These are phyloP conservation scores for Petrocephalus microphthalmus DNA, from an alignment of 2,113 vertebrate species.

Conservation along the genomic window DNA sequence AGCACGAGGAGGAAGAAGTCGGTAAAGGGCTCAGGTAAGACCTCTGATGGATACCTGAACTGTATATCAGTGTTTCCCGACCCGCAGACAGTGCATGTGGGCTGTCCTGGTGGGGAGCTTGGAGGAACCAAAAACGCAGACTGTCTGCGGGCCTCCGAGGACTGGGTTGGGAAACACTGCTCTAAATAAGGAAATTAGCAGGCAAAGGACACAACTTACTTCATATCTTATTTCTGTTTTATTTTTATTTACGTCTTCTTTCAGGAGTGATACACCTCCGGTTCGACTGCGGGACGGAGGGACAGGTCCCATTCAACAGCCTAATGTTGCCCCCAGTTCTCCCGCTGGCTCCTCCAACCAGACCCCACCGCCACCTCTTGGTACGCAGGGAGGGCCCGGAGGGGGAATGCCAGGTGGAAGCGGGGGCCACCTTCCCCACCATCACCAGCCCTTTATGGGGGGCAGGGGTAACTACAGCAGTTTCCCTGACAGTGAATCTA, in stretches of 20 bases:
- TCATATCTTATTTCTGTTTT: background rate
- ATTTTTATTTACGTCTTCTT: constrained; percentile 7
- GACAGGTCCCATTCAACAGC: constrained; percentile 56
- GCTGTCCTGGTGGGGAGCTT: background rate
- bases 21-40: constrained; percentile 70
- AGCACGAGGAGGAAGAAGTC: constrained; percentile 68
- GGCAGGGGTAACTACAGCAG: constrained; percentile 62
- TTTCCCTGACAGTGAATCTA: constrained; percentile 70
- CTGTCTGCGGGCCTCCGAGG: background rate
- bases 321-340: constrained; percentile 36
- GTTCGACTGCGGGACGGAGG: constrained; percentile 61
- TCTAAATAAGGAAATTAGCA: background rate
- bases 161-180: background rate
- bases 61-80: background rate
- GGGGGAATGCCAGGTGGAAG: constrained; percentile 38
- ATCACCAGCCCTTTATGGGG: constrained; percentile 64
- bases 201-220: background rate
- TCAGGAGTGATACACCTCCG: constrained; percentile 79
- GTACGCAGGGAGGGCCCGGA: constrained; percentile 45
- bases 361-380: constrained; percentile 57
- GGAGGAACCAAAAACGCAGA: background rate
- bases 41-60: background rate
- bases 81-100: background rate
- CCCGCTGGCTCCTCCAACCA: constrained; percentile 59
- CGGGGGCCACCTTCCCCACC: constrained; percentile 52